Evolutionary conservation across 2,888 invertebrate species (phyloP), one percentile per base, ranked within the genome.

Genomic region (Nebria salina): DNA sequence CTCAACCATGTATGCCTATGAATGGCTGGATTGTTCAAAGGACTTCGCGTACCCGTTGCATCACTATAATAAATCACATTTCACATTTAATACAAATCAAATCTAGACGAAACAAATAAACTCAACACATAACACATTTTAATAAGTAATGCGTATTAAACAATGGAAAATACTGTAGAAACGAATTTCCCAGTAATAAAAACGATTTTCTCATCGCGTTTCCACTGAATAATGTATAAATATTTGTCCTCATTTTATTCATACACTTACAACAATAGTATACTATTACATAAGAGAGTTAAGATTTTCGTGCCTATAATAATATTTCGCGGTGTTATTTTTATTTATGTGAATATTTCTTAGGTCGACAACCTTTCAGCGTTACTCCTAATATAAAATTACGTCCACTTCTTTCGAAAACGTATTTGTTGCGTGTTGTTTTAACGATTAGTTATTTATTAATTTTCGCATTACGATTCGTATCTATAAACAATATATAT

Each of bases 1-100:
- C 96, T 91, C 72, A 95, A 92, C 96, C 96, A 96, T 77, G 95
- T 94, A 88, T 96, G 95, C 86, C 96, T 91, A 86, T 94, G 94
- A 84, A 95, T 91, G 65, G 89, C 91, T 83, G 91, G 91, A 72
- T 91, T 91, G 80, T 83, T 83, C 34, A 85, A 84, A 2, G 93
- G 93, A 87, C 93, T 93, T 79, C 91, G 89, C 2, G 91, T 90
- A 83, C 91, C 87, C 83, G 92, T 92, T 85, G 91, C 92, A 86
- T 93, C 93, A 84, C 89, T 89, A 85, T 75, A 88, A 88, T 73
- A 83, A 72, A 25, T 8, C 25, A 72, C 4, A 72, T 54, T 54
- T 54, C 8, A 54, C 8, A 8, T 1, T 54, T 54, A 54, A 8
- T 54, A 11, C 1, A 54, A 13, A 54, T 11, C 54, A 54, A 11